Percentiles rank a stretch among this genome's conserved stretches.
Evolutionary conservation across 2,113 vertebrate genomes (phyloP).

Genomic region (Xenotilapia flavipinnis): DNA sequence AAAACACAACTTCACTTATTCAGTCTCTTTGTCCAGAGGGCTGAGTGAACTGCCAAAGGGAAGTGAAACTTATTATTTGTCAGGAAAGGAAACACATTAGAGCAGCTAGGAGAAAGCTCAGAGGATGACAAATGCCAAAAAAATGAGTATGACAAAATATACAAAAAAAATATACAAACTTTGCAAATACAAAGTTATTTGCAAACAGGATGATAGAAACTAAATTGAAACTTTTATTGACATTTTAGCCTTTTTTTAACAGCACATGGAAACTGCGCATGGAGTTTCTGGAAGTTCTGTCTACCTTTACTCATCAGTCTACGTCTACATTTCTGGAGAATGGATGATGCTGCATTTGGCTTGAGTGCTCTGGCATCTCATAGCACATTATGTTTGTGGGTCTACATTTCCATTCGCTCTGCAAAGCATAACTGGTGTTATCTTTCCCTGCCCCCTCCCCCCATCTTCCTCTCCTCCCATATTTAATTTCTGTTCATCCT

Average conservation of each 20-base stretch:
- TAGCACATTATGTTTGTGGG: neutral
- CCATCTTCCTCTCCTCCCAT: neutral
- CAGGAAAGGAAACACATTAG: neutral
- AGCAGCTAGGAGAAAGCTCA: neutral
- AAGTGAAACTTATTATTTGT: neutral
- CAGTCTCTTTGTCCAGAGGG: neutral
- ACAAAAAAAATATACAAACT: neutral
- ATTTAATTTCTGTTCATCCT: conserved; percentile 54
- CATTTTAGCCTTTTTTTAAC: neutral
- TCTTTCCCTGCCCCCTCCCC: conserved; percentile 8
- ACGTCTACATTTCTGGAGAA: neutral
- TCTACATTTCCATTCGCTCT: neutral
- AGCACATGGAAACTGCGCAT: neutral
- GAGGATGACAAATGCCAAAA: neutral
- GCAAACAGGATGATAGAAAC: neutral
- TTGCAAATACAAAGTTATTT: neutral
- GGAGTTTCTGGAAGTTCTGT: neutral
- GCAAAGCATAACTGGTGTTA: conserved; percentile 32
- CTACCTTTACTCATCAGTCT: neutral
- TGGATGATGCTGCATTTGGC: neutral
- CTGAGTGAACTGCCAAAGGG: neutral
- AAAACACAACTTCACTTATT: neutral
- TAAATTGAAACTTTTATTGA: neutral
- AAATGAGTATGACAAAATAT: neutral
- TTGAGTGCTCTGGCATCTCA: conserved; percentile 2